A percentile compares a stretch with the other conserved stretches of the same genome.
Evolutionary conservation across 2,113 vertebrate species (phyloP).

Genomic region (Bubo bubo): DNA sequence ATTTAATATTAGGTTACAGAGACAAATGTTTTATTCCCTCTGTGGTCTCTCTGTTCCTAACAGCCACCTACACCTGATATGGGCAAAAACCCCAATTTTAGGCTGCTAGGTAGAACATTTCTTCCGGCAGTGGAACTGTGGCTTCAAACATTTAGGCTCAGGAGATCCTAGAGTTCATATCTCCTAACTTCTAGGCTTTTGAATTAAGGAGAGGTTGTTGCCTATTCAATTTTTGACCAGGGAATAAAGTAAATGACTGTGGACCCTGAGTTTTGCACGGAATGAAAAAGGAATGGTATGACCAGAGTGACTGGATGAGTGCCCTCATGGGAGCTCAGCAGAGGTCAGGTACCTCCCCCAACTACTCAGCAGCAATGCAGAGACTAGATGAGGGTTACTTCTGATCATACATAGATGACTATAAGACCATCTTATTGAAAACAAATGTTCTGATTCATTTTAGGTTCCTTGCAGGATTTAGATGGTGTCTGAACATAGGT

Average conservation of each 20-base stretch:
- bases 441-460: not conserved
- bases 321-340: not conserved
- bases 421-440: not conserved
- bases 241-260: not conserved
- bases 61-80: not conserved
- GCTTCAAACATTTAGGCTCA: not conserved
- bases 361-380: not conserved
- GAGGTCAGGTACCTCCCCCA: not conserved
- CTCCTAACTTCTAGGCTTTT: not conserved
- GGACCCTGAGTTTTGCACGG: not conserved
- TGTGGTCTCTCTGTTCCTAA: not conserved
- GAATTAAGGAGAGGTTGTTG: not conserved
- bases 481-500: not conserved
- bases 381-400: not conserved
- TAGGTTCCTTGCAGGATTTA: not conserved
- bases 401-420: not conserved
- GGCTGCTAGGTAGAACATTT: not conserved
- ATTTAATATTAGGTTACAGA: not conserved
- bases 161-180: not conserved
- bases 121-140: not conserved
- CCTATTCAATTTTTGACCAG: not conserved
- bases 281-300: not conserved
- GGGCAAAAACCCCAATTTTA: not conserved
- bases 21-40: not conserved
- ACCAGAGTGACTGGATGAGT: not conserved